These are phyloP conservation scores for Drosophila subobscura DNA, from an alignment of 1,140 invertebrate genomes.

Conservation along the genomic window DNA sequence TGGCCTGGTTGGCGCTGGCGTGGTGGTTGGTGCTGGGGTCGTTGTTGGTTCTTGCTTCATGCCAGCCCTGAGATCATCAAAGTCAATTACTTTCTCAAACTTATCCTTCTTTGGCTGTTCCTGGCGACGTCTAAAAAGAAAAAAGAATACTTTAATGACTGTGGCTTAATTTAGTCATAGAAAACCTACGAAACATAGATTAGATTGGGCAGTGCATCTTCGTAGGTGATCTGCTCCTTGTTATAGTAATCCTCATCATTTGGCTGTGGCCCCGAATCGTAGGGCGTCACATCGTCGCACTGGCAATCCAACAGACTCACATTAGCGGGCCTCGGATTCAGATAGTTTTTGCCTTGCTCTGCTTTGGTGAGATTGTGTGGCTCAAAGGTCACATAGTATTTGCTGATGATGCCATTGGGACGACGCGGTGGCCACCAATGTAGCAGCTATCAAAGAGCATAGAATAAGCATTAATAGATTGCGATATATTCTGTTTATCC, in stretches of 20 bases:
- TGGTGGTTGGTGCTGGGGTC: background rate
- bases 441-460: slow-evolving; percentile 26
- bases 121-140: slow-evolving; percentile 14
- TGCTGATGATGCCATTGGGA: slow-evolving; percentile 63
- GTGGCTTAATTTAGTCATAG: too few species aligned
- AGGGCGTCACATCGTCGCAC: slow-evolving; percentile 45
- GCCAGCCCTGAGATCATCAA: slow-evolving; percentile 20
- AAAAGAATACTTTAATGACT: background rate
- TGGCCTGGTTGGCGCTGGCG: background rate
- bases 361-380: slow-evolving; percentile 37
- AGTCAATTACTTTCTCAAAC: slow-evolving; percentile 33
- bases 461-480: background rate
- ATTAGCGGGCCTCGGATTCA: slow-evolving; percentile 2
- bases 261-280: slow-evolving; percentile 62
- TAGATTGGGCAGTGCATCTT: slow-evolving; percentile 64
- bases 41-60: background rate
- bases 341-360: slow-evolving; percentile 42
- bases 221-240: slow-evolving; percentile 63
- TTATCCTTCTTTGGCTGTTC: slow-evolving; percentile 26
- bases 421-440: slow-evolving; percentile 77
- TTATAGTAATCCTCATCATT: slow-evolving; percentile 71
- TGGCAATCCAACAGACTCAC: slow-evolving; percentile 33
- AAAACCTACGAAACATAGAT: slow-evolving; percentile 65
- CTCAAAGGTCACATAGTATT: slow-evolving; percentile 58
- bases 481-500: background rate